A percentile compares a stretch with the other conserved stretches of the same genome.
Conservation (phyloP, 2,797 vertebrate genomes). For the Eulemur albifrons region DNA sequence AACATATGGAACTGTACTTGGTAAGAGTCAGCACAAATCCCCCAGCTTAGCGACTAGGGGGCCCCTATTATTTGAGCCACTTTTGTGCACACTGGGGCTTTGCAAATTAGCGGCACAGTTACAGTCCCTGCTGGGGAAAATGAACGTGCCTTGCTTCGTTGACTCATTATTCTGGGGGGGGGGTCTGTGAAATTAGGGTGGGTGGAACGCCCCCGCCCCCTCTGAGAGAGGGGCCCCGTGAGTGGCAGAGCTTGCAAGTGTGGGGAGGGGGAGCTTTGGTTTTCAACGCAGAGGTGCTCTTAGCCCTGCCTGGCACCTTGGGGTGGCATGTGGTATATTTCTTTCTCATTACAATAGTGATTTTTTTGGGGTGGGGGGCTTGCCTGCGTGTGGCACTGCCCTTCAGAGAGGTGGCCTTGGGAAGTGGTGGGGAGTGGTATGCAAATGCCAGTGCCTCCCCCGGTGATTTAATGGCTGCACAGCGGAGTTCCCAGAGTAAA, state of each 20-base stretch:
- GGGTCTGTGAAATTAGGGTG: neutral
- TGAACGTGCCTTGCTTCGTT: neutral
- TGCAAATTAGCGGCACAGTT: neutral
- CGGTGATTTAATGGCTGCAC: slow-evolving; percentile 58
- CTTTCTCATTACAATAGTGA: neutral
- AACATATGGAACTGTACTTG: slow-evolving; percentile 79
- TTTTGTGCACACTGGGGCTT: neutral
- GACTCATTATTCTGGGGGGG: neutral
- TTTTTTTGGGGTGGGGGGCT: neutral
- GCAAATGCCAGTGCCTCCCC: slow-evolving; percentile 1
- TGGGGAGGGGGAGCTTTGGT: neutral
- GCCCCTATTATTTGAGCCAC: slow-evolving; percentile 14
- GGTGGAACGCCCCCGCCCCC: neutral
- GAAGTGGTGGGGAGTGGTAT: neutral
- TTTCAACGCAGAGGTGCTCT: neutral
- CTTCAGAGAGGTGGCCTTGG: neutral
- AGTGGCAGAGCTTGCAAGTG: neutral
- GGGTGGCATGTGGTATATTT: neutral
- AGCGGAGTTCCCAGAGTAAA: slow-evolving; percentile 73
- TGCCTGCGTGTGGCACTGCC: neutral
- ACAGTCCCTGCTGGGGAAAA: slow-evolving; percentile 6
- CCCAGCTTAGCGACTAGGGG: neutral
- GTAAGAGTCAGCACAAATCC: slow-evolving; percentile 77
- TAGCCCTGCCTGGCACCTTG: neutral
- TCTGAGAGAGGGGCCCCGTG: neutral